Evolutionary conservation across 2,113 vertebrate genomes (phyloP), one percentile per base, ranked within the genome.

Genomic region (Phoxinus phoxinus): DNA sequence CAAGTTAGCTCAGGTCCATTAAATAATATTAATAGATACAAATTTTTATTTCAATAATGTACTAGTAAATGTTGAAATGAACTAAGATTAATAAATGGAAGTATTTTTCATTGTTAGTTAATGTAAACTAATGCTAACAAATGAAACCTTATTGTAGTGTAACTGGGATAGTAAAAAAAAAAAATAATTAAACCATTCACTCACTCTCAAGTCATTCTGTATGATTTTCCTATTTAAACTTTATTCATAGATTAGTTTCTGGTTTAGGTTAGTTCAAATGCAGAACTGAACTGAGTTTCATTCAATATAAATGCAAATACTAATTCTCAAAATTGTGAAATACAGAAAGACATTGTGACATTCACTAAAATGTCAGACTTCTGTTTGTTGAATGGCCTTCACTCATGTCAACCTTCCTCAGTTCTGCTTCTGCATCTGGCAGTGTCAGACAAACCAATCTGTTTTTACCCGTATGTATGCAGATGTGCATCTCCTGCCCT

Each of bases 331-430:
- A 56, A 21, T 3, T 2, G 8, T 21, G 19, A 56, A 56, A 4
- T 23, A 56, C 2, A 56, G 19, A 21, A 3, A 30, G 67, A 75
- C 51, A 72, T 44, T 15, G 35, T 75, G 69, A 75, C 85, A 81
- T 82, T 76, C 41, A 75, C 12, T n/a, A 8, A 56, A 82, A 86
- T 67, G 76, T 73, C 78, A 86, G 30, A 74, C 30, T 32, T 82
- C 21, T 27, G 58, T 37, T 41, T 37, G 63, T 53, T 58, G 44
- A 58, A 58, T 6, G 30, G 32, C 23, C 21, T 71, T 72, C 67
- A 65, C 67, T 86, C 51, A 48, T 81, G 6, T 32, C 53, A 48
- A 48, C 25, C 4, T 61, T 2, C 41, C 53, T 23, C n/a, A 23
- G 4, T 19, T 63, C 41, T 44, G 35, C 5, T 59, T 35, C 53